Conservation (phyloP, 1,140 invertebrate genomes). For the Anastrepha obliqua region DNA sequence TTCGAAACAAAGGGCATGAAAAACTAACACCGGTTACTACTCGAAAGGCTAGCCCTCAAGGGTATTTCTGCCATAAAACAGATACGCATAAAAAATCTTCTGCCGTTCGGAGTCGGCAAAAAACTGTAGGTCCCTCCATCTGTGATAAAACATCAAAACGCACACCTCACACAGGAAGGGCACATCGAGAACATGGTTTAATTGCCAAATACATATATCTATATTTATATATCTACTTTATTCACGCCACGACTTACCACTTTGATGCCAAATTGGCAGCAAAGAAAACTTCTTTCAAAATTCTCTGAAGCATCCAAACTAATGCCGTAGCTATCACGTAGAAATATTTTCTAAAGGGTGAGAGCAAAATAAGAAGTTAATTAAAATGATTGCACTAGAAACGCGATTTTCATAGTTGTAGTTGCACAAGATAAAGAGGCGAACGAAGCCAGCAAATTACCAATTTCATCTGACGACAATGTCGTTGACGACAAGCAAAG, state of each 20-base stretch:
- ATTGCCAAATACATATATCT: too few species aligned
- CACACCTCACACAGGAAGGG: too few species aligned
- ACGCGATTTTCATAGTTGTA: background rate
- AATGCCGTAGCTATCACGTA: background rate
- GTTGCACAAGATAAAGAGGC: background rate
- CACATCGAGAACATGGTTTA: too few species aligned
- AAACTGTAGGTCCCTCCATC: too few species aligned
- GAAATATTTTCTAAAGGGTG: background rate
- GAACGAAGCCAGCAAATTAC: slow-evolving; percentile 35
- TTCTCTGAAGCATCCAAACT: background rate
- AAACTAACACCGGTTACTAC: too few species aligned
- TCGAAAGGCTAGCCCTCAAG: too few species aligned
- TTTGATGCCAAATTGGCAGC: slow-evolving; percentile 46
- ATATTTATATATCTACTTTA: too few species aligned
- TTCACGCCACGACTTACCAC: background rate
- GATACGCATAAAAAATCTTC: too few species aligned
- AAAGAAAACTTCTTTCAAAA: background rate
- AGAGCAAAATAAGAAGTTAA: slow-evolving; percentile 34
- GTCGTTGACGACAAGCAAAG: slow-evolving; percentile 17
- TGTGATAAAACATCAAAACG: too few species aligned
- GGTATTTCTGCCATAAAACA: too few species aligned
- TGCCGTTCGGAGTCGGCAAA: too few species aligned
- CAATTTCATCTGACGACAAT: slow-evolving; percentile 31
- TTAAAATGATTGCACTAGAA: slow-evolving; percentile 9
- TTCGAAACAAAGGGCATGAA: too few species aligned